Evolutionary conservation across 1,140 invertebrate genomes (phyloP).

Genomic region (Drosophila takahashii): DNA sequence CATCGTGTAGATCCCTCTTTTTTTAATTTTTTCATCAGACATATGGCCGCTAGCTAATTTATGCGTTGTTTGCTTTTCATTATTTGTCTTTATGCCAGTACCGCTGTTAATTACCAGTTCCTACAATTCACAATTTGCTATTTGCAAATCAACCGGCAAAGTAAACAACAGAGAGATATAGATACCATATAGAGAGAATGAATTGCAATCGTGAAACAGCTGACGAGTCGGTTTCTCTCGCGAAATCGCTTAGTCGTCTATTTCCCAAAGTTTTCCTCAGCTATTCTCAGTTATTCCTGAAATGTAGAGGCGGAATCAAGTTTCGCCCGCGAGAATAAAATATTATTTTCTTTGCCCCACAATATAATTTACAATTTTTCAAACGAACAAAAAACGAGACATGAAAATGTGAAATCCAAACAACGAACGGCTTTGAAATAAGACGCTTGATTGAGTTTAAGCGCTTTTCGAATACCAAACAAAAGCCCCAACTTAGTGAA

Average conservation of each 20-base stretch:
- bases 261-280: constrained; percentile 50
- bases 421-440: constrained; percentile 37
- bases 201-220: constrained; percentile 25
- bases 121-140: constrained; percentile 32
- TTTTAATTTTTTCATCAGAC: constrained; percentile 14
- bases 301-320: constrained; percentile 38
- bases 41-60: constrained; percentile 34
- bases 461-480: constrained; percentile 23
- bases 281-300: constrained; percentile 66
- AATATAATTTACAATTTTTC: constrained; percentile 30
- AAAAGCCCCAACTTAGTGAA: not conserved
- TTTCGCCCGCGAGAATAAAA: constrained; percentile 7
- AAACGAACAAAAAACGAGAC: constrained; percentile 50
- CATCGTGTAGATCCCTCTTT: constrained; percentile 4
- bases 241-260: constrained; percentile 13
- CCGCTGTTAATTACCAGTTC: constrained; percentile 42
- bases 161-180: constrained; percentile 49
- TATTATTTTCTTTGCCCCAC: constrained; percentile 5
- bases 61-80: constrained; percentile 43
- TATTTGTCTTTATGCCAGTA: constrained; percentile 44
- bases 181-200: constrained; percentile 1
- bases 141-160: constrained; percentile 69
- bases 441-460: constrained; percentile 65
- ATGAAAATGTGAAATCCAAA: constrained; percentile 37
- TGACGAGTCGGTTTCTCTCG: constrained; percentile 7